Percentiles rank a stretch among this genome's conserved stretches.
phyloP scores from a whole-genome alignment of 2,113 vertebrate species.

The Pluvialis apricaria region DNA sequence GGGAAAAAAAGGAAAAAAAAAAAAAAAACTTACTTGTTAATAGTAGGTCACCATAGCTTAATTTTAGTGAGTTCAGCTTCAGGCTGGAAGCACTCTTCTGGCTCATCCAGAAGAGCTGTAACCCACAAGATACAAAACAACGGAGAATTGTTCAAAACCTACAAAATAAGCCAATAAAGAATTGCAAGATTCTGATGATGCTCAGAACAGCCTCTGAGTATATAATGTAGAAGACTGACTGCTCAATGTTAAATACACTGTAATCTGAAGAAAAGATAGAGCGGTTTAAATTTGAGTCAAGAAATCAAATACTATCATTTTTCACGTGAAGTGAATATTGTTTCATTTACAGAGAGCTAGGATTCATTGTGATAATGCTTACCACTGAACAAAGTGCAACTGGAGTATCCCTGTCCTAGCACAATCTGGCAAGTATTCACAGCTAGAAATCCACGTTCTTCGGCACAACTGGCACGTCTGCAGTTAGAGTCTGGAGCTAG shows the following conservation, averaged over 20 bases:
- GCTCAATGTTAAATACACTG: not conserved
- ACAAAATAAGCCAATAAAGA: not conserved
- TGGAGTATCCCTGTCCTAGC: not conserved
- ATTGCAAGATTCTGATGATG: not conserved
- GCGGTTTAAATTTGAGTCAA: not conserved
- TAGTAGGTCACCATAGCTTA: not conserved
- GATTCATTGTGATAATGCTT: not conserved
- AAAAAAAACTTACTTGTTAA: not conserved
- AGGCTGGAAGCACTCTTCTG: not conserved
- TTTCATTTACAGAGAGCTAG: not conserved
- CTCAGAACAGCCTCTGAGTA: not conserved
- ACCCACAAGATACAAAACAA: not conserved
- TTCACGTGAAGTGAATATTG: not conserved
- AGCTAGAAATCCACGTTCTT: not conserved
- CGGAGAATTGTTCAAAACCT: not conserved
- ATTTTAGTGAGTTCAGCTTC: not conserved
- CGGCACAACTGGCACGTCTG: not conserved
- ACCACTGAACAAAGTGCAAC: not conserved
- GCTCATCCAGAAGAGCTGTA: not conserved
- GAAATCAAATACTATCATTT: not conserved
- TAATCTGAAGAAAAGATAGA: not conserved
- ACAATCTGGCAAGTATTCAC: not conserved
- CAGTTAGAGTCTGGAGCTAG: not conserved
- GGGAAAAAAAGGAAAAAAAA: too few species aligned
- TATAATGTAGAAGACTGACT: not conserved